Evolutionary conservation across 1,140 invertebrate species (phyloP).

Genomic region (Oncopodura yosiiana): DNA sequence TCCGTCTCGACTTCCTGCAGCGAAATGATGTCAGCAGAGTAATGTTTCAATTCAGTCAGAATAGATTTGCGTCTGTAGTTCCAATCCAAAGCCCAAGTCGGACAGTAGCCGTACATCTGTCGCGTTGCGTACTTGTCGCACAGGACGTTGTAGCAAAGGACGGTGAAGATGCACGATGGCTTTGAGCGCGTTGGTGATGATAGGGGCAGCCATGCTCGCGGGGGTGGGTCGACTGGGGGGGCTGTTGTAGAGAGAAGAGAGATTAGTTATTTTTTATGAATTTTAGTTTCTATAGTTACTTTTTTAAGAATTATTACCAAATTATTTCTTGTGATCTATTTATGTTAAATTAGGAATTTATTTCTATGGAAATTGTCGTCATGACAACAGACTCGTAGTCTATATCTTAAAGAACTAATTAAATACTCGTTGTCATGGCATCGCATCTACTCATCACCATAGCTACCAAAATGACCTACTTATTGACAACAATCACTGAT

Average conservation of each 20-base stretch:
- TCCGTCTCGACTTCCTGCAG: conserved; percentile 83
- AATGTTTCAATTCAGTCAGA: conserved; percentile 89
- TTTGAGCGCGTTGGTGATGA: conserved; percentile 26
- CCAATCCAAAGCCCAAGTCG: conserved; percentile 94
- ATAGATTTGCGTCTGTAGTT: conserved; percentile 97
- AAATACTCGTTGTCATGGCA: too few relatives aligned
- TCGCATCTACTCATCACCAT: too few relatives aligned
- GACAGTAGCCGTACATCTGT: conserved; percentile 94
- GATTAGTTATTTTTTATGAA: not conserved
- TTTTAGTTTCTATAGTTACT: too few relatives aligned
- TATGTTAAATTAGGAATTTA: too few relatives aligned
- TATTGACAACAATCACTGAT: too few relatives aligned
- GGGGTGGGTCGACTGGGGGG: conserved; percentile 7
- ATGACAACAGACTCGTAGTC: too few relatives aligned
- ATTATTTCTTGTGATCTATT: too few relatives aligned
- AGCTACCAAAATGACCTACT: too few relatives aligned
- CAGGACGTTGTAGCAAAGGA: conserved; percentile 99
- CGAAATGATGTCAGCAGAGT: conserved; percentile 95
- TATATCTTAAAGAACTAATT: too few relatives aligned
- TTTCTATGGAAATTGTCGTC: too few relatives aligned
- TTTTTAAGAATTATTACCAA: too few relatives aligned
- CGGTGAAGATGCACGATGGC: conserved; percentile 63
- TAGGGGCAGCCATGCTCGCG: conserved; percentile 32
- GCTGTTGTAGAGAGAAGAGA: not conserved
- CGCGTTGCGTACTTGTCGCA: conserved; percentile 98